These are phyloP conservation scores for Argyra leucocephala DNA, from an alignment of 2,888 invertebrate genomes.

Conservation along the genomic window DNA sequence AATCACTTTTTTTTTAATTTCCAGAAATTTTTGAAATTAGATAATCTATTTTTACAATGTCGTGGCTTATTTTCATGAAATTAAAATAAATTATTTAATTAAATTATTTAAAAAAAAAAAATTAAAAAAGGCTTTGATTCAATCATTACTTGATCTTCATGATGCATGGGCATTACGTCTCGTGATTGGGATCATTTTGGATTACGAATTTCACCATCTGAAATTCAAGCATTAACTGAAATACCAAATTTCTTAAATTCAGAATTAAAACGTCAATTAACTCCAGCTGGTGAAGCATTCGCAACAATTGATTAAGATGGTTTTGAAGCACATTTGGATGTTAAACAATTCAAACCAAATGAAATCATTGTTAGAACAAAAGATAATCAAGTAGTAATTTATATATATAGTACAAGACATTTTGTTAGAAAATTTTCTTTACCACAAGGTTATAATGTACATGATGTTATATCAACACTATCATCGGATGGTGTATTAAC, in stretches of 20 bases:
- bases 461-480: slow-evolving; percentile 60
- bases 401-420: slow-evolving; percentile 65
- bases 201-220: background rate
- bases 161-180: background rate
- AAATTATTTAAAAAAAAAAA: background rate
- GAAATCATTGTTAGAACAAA: slow-evolving; percentile 70
- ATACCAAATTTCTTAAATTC: background rate
- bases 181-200: slow-evolving; percentile 5
- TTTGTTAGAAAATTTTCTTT: slow-evolving; percentile 51
- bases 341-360: slow-evolving; percentile 67
- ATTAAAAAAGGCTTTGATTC: background rate
- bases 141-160: background rate
- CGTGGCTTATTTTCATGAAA: no score
- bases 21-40: no score
- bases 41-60: no score
- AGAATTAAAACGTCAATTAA: background rate
- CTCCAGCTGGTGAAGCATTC: slow-evolving; percentile 42
- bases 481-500: slow-evolving; percentile 64
- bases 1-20: no score
- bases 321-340: slow-evolving; percentile 63
- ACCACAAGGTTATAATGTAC: slow-evolving; percentile 63
- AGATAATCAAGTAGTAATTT: slow-evolving; percentile 61
- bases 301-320: slow-evolving; percentile 51
- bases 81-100: no score
- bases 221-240: background rate